Evolutionary conservation across 2,888 invertebrate species (phyloP), one percentile per base, ranked within the genome.

Genomic region (Eudasyphora cyanicolor): DNA sequence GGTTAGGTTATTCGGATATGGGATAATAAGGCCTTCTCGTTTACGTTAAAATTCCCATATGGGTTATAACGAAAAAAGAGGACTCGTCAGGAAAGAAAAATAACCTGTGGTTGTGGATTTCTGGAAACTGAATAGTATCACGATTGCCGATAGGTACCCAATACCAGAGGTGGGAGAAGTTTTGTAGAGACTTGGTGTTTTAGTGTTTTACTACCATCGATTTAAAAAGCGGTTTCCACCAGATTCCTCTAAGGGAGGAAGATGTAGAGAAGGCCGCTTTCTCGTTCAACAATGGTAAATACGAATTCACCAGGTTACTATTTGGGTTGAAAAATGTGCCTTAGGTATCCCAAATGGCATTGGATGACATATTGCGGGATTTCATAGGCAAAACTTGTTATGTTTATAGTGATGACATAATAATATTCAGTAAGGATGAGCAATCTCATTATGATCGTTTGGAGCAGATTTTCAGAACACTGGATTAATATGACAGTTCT

Each of bases 61-160:
- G n/a, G n/a, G n/a, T n/a, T n/a, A n/a, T n/a, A n/a, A n/a, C n/a
- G n/a, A n/a, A 85, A 29, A 82, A 82, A 54, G 17, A 17, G 3
- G 67, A 80, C 12, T 1, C n/a, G 3, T 42, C 70, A 2, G 77
- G 64, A 1, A 24, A 76, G 35, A 76, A 42, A 19, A 82, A 51
- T 79, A 76, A 32, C 24, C 73, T 12, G 1, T 79, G 2, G 74
- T 73, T 2, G 60, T 82, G n/a, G 76, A 79, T 7, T 84, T 76
- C 45, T 29, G 79, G 14, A 84, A 73, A 51, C 38, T 84, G 12
- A 83, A 79, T 42, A n/a, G n/a, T n/a, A n/a, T n/a, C n/a, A n/a
- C n/a, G n/a, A n/a, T n/a, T n/a, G n/a, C n/a, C n/a, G n/a, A n/a
- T n/a, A n/a, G n/a, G n/a, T n/a, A n/a, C n/a, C n/a, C n/a, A n/a